Conservation (phyloP, 1,140 invertebrate genomes). For the Lasioglossum baleicum region DNA sequence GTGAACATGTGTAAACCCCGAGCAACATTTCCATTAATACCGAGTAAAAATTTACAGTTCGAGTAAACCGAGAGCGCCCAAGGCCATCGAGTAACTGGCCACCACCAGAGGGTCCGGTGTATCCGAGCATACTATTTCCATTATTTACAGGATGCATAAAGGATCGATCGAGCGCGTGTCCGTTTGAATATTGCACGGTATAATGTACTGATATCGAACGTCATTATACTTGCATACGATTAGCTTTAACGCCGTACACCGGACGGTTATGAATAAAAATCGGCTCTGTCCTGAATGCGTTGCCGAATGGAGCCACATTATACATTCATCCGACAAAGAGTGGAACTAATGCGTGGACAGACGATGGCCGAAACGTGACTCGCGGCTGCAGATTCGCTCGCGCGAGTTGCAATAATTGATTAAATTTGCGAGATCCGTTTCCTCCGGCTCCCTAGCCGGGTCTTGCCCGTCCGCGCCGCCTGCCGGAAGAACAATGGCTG, state of each 20-base stretch:
- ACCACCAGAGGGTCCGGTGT: no score
- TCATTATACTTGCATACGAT: slow-evolving; percentile 2
- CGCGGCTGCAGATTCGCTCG: background rate
- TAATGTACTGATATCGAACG: background rate
- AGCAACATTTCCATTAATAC: no score
- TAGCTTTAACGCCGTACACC: background rate
- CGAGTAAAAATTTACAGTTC: no score
- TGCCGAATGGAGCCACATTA: background rate
- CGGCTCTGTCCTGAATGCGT: background rate
- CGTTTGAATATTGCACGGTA: slow-evolving; percentile 2
- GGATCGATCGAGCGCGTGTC: background rate
- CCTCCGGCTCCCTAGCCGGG: background rate
- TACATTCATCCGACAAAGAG: background rate
- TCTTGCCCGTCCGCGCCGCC: background rate
- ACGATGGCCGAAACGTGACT: slow-evolving; percentile 3
- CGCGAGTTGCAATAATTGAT: slow-evolving; percentile 26
- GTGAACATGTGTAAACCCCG: no score
- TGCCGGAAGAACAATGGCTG: slow-evolving; percentile 26
- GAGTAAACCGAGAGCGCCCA: no score
- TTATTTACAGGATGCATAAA: background rate
- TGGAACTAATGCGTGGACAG: background rate
- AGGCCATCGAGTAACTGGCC: no score
- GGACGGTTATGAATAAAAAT: background rate
- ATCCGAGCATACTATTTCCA: background rate
- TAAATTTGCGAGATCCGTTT: slow-evolving; percentile 28